Evolutionary conservation across 2,888 invertebrate genomes (phyloP), one percentile per base, ranked within the genome.

Genomic region (Meganola albula): DNA sequence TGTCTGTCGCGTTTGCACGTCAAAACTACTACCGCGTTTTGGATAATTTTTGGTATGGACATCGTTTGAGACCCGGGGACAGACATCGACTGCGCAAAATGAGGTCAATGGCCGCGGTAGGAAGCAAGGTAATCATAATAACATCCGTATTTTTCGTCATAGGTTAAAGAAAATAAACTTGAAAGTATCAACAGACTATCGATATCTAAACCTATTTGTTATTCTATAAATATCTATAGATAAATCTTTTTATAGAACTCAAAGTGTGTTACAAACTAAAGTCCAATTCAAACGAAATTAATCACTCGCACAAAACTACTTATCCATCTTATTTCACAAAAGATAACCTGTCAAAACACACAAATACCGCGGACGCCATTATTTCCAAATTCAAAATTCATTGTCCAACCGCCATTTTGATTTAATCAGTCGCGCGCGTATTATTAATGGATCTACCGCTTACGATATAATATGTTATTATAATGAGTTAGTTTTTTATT

Each of bases 381-480:
- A 54, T 61, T 63, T 63, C 58, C 42, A 66, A 70, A 71, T 64
- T 59, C 57, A 44, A 47, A 58, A 68, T 45, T 53, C 56, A 58
- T 63, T 68, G 59, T 70, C 16, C 16, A 16, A 54, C 45, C 45
- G 58, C 58, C 59, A 59, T 72, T 64, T 59, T 57, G 63, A 67
- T 69, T 66, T 63, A 68, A 72, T 70, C 71, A 69, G 65, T 63
- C 59, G 66, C 53, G 41, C 59, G 66, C 53, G 41, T 57, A 59
- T 71, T 71, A 72, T 73, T 72, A 69, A 73, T 73, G 61, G 62
- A 55, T 53, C 38, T 26, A 38, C 42, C 35, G 44, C 36, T 46
- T 52, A 48, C 44, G 45, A 52, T 55, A 46, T 37, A 36, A 51
- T 27, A n/a, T n/a, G n/a, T n/a, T n/a, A n/a, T n/a, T n/a, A n/a